Conservation (phyloP, 2,888 invertebrate species). For the Drosophila sordidula region DNA sequence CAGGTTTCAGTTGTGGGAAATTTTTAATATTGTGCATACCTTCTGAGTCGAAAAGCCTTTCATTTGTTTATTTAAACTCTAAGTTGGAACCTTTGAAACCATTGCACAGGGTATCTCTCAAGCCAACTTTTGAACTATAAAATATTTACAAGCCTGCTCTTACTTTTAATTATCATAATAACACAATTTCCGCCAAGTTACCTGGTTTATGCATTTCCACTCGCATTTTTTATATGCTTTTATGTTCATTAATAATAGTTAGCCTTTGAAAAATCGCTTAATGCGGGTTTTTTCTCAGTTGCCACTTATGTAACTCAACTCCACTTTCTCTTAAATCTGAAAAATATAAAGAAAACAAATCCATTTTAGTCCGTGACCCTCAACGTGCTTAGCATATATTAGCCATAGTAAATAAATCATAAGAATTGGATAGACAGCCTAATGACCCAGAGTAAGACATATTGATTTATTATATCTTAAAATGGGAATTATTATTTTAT, state of each 20-base stretch:
- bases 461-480: conserved; percentile 27
- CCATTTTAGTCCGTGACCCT: not conserved
- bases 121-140: no score
- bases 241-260: not conserved
- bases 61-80: no score
- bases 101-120: no score
- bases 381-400: conserved; percentile 7
- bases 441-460: conserved; percentile 17
- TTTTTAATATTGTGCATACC: no score
- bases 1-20: no score
- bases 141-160: not conserved
- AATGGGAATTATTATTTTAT: not conserved
- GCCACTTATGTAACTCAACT: not conserved
- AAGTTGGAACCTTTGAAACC: no score
- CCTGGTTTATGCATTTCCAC: not conserved
- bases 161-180: not conserved
- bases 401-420: conserved; percentile 23
- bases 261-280: not conserved
- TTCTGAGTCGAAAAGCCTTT: no score
- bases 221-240: not conserved
- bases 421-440: conserved; percentile 13
- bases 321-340: not conserved
- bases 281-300: not conserved
- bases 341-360: not conserved
- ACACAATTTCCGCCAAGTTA: not conserved